Conservation (phyloP, 1,140 invertebrate species). For the Bombus fervidus region DNA sequence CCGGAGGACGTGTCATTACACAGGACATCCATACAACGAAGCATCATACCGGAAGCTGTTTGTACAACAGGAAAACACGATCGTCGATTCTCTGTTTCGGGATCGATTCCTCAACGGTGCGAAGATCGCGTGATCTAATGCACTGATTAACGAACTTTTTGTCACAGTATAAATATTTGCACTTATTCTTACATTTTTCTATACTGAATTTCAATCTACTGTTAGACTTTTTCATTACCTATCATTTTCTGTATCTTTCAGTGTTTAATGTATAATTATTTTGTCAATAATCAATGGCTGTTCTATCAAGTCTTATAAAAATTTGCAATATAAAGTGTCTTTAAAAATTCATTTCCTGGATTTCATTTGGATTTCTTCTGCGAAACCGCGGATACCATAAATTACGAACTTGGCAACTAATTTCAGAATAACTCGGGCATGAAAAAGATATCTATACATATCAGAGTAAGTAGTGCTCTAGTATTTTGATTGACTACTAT, state of each 20-base stretch:
- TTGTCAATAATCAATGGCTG: neutral
- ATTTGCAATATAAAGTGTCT: neutral
- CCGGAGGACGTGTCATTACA: neutral
- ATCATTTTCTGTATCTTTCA: slow-evolving; percentile 53
- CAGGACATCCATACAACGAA: neutral
- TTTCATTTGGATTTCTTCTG: neutral
- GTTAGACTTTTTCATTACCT: slow-evolving; percentile 53
- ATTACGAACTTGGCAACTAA: neutral
- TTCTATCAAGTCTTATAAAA: neutral
- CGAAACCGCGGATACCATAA: too few species aligned
- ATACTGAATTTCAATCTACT: neutral
- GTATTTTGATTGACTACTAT: neutral
- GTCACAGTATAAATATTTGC: neutral
- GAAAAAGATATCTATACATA: neutral
- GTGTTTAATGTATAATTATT: neutral
- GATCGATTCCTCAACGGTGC: slow-evolving; percentile 59
- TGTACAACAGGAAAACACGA: slow-evolving; percentile 49
- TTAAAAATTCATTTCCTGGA: neutral
- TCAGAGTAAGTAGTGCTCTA: neutral
- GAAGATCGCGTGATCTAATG: slow-evolving; percentile 70
- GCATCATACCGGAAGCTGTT: slow-evolving; percentile 7
- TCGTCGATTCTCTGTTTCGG: slow-evolving; percentile 60
- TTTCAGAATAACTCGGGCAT: neutral
- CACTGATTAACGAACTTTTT: neutral
- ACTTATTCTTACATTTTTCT: neutral